Evolutionary conservation across 2,888 invertebrate species (phyloP), one percentile per base, ranked within the genome.

Genomic region (Scrobipalpa atriplicella): DNA sequence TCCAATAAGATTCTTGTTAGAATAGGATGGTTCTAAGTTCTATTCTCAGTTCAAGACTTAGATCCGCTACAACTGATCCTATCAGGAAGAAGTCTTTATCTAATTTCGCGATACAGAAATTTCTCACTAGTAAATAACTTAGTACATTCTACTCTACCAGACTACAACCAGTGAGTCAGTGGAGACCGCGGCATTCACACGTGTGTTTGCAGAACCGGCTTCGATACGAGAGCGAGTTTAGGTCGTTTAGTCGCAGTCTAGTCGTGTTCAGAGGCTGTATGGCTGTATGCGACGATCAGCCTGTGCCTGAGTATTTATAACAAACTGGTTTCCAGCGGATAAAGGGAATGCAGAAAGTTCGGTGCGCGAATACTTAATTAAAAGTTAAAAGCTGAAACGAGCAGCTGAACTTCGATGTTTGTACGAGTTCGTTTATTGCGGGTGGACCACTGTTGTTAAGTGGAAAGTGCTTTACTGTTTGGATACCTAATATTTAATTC

Each of bases 301-400:
- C 29, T 58, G 58, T 29, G 58, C 38, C 54, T 56, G 54, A 21
- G 9, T 56, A 56, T 56, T 56, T 56, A 21, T 56, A 56, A 21
- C 21, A 56, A 56, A 56, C 54, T 11, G 54, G 54, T 56, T 56
- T 29, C 54, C 8, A 21, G 54, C 47, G 54, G 21, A 21, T 21
- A 18, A 8, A 2, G 54, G 54, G 54, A 56, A 56, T 56, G 54
- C 54, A 21, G 54, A 21, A 56, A 13, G 54, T 13, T 56, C 54
- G 54, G 21, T 52, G 2, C 21, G 52, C 54, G 54, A 56, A 56
- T 56, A 47, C 47, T 47, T 47, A 56, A 56, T 56, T 56, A 56
- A 56, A 56, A 56, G 54, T 21, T 56, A 3, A 13, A 56, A 54
- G 10, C 21, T 56, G 21, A 21, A 56, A 19, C 16, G 19, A 2